Percentiles rank a stretch among this genome's conserved stretches.
Evolutionary conservation across 1,140 invertebrate genomes (phyloP).

Genomic region (Macrocentrus cingulum): DNA sequence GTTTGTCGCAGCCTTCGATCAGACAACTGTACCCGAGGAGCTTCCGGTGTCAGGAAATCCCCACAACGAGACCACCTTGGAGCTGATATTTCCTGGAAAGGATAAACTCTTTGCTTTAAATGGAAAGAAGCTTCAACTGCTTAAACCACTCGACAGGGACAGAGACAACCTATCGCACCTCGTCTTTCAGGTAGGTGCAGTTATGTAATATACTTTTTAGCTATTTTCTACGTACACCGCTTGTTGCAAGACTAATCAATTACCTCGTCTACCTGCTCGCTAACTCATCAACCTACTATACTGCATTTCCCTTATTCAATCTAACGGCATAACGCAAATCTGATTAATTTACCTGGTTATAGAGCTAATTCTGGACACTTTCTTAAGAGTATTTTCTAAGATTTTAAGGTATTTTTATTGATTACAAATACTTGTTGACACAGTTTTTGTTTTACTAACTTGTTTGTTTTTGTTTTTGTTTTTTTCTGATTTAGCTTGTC

Average conservation of each 20-base stretch:
- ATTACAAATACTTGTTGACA: too few species aligned
- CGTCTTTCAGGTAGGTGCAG: conserved; percentile 82
- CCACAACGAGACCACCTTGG: conserved; percentile 75
- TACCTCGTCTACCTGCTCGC: background rate
- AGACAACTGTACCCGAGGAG: conserved; percentile 75
- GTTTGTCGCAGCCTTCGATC: conserved; percentile 70
- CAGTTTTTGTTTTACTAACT: too few species aligned
- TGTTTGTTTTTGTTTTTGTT: too few species aligned
- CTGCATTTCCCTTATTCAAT: background rate
- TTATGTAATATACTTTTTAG: conserved; percentile 15
- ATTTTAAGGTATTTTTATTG: too few species aligned
- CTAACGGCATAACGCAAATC: conserved; percentile 27
- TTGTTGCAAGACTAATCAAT: conserved; percentile 11
- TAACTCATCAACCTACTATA: conserved; percentile 1
- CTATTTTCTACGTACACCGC: too few species aligned
- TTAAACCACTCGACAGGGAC: conserved; percentile 82
- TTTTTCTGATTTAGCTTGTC: conserved; percentile 65
- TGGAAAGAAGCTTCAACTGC: conserved; percentile 78
- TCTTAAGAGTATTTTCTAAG: too few species aligned
- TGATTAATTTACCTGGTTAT: conserved; percentile 24
- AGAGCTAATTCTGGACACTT: background rate
- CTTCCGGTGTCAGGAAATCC: conserved; percentile 82
- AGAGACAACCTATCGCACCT: conserved; percentile 82
- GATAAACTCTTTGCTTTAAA: conserved; percentile 75
- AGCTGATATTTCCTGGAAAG: conserved; percentile 76